Percentiles rank a stretch among this genome's conserved stretches.
Conservation (phyloP, 2,797 vertebrate species). For the Coregonus sp. region DNA sequence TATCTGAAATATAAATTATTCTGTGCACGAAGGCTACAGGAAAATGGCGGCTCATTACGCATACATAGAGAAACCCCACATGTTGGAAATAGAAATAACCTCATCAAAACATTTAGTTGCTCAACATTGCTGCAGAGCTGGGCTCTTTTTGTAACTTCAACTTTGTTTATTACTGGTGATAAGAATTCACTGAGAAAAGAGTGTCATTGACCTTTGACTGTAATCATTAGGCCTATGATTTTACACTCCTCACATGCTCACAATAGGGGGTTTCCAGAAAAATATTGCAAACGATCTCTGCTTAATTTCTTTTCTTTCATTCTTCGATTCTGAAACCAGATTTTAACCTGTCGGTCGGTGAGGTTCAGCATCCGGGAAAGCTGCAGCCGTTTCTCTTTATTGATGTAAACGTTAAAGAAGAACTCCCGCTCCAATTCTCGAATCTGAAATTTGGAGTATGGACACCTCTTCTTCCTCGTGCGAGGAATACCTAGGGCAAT, state of each 20-base stretch:
- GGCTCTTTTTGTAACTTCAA: constrained; percentile 48
- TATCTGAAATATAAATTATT: constrained; percentile 60
- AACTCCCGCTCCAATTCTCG: constrained; percentile 96
- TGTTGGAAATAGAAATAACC: constrained; percentile 45
- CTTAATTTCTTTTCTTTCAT: constrained; percentile 99
- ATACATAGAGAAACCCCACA: constrained; percentile 38
- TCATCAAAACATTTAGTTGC: constrained; percentile 51
- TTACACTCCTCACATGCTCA: constrained; percentile 70
- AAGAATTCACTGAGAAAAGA: constrained; percentile 59
- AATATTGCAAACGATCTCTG: constrained; percentile 97
- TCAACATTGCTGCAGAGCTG: constrained; percentile 65
- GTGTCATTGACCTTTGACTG: constrained; percentile 61
- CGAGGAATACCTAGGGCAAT: constrained; percentile 84
- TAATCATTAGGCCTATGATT: constrained; percentile 25
- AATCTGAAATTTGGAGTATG: constrained; percentile 99
- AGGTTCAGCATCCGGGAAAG: constrained; percentile 95
- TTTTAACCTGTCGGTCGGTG: constrained; percentile 98
- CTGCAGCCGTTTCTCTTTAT: constrained; percentile 97
- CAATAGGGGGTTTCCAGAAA: constrained; percentile 96
- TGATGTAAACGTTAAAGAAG: constrained; percentile 99
- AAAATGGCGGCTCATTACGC: constrained; percentile 67
- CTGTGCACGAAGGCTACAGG: constrained; percentile 55
- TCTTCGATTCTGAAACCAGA: constrained; percentile 98
- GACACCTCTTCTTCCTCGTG: constrained; percentile 97
- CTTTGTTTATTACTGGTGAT: constrained; percentile 52